A percentile compares a stretch with the other conserved stretches of the same genome.
phyloP scores from a whole-genome alignment of 37 sponge, comb jelly and placozoan genomes.

The Halichondria panicea region DNA sequence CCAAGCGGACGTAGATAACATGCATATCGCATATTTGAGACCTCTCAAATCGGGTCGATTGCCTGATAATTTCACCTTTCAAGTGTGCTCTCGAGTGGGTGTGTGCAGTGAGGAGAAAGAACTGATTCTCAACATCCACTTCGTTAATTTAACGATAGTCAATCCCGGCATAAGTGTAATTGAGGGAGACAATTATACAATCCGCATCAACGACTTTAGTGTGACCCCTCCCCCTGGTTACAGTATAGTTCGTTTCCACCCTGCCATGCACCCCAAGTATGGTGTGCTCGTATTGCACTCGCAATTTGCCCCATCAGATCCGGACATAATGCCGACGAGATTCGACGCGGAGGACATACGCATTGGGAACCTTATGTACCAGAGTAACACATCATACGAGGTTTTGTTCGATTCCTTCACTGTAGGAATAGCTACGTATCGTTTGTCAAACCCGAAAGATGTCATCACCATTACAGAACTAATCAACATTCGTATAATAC shows the following conservation, averaged over 20 bases:
- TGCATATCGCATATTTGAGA: conserved; percentile 36
- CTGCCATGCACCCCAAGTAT: background rate
- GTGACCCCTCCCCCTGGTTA: conserved; percentile 41
- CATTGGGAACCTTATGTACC: conserved; percentile 21
- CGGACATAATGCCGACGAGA: background rate
- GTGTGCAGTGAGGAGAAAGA: background rate
- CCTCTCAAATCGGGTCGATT: background rate
- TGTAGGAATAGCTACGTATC: too few relatives aligned
- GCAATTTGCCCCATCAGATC: too few relatives aligned
- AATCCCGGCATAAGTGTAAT: conserved; percentile 16
- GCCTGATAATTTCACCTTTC: conserved; percentile 39
- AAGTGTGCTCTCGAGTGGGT: conserved; percentile 23
- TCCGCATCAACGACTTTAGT: conserved; percentile 23
- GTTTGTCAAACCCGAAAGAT: too few relatives aligned
- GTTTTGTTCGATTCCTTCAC: conserved; percentile 23
- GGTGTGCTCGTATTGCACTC: background rate
- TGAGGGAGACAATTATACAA: conserved; percentile 26
- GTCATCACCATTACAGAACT: too few relatives aligned
- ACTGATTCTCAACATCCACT: conserved; percentile 8
- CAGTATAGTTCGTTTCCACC: background rate
- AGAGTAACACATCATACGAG: conserved; percentile 20
- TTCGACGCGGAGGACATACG: conserved; percentile 12
- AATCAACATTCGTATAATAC: conserved; percentile 39
- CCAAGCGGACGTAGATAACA: conserved; percentile 22
- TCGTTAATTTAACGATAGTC: conserved; percentile 25